Evolutionary conservation across 2,888 invertebrate genomes (phyloP), one percentile per base, ranked within the genome.

Genomic region (Andrena camellia): DNA sequence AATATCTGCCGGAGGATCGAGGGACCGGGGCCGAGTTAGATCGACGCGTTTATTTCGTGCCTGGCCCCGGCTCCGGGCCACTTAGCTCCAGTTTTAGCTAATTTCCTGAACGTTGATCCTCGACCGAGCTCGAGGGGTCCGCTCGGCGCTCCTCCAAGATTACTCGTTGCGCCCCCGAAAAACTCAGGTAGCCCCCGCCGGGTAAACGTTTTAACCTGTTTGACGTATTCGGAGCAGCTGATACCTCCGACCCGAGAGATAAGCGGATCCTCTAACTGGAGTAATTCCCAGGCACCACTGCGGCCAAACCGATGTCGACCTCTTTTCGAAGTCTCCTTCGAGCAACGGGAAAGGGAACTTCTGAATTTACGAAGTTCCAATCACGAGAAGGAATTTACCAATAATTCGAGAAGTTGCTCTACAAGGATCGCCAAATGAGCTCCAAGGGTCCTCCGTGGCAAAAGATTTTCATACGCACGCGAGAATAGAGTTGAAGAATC

Each of bases 1-100:
- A 92, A 90, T 90, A 93, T 93, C 93, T 90, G 69, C 64, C 81
- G 71, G 68, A 74, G 85, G 77, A 79, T 57, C 77, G 79, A 78
- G 80, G 80, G 84, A 73, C 78, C 62, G 54, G 50, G 50, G 23
- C 48, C 80, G 79, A 70, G 82, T 86, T 82, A 79, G 85, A 88
- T 88, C 81, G 82, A 67, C 70, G 77, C 78, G 81, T 85, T 88
- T 88, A 82, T 82, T 86, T 67, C 82, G 80, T 86, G 57, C 85
- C 76, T 33, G 69, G 67, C 79, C 68, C 54, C 59, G 29, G 42
- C 69, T 75, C 67, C 72, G 71, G 48, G 77, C 88, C 88, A 88
- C 88, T 86, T 86, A 83, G 78, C 83, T 86, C 82, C 83, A 89
- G 89, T 88, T 89, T 87, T 83, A 83, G 83, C 84, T 90, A 90